phyloP scores from a whole-genome alignment of 2,797 vertebrate genomes.

The Tokudaia tokunoshimensis region DNA sequence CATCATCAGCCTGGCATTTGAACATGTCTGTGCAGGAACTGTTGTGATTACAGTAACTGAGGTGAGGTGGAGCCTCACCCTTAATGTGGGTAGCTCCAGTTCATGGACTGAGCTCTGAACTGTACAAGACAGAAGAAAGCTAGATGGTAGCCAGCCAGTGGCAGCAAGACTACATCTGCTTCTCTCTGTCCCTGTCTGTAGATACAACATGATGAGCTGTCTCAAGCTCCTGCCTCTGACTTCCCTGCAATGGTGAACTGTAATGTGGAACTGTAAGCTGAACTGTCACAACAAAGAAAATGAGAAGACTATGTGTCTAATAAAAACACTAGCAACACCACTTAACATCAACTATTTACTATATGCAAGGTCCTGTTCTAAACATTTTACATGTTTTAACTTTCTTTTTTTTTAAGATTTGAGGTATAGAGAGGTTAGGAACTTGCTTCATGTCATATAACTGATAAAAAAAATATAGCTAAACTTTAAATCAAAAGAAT shows the following conservation, averaged over 20 bases:
- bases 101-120: neutral
- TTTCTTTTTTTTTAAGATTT: neutral
- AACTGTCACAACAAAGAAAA: neutral
- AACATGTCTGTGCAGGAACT: neutral
- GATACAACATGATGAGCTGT: neutral
- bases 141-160: neutral
- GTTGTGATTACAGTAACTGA: neutral
- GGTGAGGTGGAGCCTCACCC: neutral
- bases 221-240: neutral
- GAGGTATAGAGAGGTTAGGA: neutral
- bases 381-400: constrained; percentile 39
- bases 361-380: neutral
- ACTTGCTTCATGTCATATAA: neutral
- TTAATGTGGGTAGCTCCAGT: neutral
- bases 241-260: neutral
- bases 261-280: neutral
- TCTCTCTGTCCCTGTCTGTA: neutral
- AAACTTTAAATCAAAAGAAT: constrained; percentile 25
- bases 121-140: neutral
- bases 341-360: neutral
- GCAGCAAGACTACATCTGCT: neutral
- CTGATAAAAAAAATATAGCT: neutral
- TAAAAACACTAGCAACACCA: neutral
- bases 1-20: neutral
- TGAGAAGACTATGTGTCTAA: neutral